Evolutionary conservation across 2,888 invertebrate species (phyloP), one percentile per base, ranked within the genome.

Genomic region (Cremastinae sp.): DNA sequence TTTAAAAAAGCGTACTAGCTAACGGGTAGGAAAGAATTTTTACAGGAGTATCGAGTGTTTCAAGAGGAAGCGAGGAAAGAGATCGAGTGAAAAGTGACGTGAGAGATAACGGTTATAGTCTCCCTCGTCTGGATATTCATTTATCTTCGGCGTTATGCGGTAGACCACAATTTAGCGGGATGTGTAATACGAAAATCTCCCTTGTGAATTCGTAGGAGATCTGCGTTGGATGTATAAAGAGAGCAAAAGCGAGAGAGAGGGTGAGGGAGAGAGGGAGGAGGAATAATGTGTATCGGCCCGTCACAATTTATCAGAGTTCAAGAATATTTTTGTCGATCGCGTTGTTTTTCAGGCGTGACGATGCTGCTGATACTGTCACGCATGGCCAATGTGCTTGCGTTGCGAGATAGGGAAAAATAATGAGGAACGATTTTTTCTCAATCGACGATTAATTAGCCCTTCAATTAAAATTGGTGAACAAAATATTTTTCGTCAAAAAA

Each of bases 241-340:
- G 45, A n/a, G 28, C 22, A 41, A 22, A 4, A 43, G 28, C n/a
- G 28, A 53, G 22, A 14, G 39, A 37, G 12, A 35, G 9, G 20
- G 55, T 12, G 39, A 9, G 7, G 14, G 16, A 20, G 35, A 47
- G 39, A 49, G 62, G 43, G 35, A 22, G 49, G 20, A 37, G 22
- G 28, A 10, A 9, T 45, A 45, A 16, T 14, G 35, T 39, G 20
- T 49, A 49, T 47, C 59, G 72, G 70, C 69, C 73, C 64, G 65
- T 59, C 72, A 58, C 20, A 73, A 77, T 77, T 77, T 77, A 69
- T 77, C 73, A 77, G 73, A 51, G 73, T 59, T 59, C n/a, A 41
- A n/a, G 41, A 69, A 62, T 39, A 73, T 73, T 77, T 77, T 77
- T 73, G 59, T 73, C 65, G 73, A 55, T 51, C 69, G 55, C 53